These are phyloP conservation scores for Harmothoe impar DNA, from an alignment of 2,888 invertebrate genomes.

Conservation along the genomic window DNA sequence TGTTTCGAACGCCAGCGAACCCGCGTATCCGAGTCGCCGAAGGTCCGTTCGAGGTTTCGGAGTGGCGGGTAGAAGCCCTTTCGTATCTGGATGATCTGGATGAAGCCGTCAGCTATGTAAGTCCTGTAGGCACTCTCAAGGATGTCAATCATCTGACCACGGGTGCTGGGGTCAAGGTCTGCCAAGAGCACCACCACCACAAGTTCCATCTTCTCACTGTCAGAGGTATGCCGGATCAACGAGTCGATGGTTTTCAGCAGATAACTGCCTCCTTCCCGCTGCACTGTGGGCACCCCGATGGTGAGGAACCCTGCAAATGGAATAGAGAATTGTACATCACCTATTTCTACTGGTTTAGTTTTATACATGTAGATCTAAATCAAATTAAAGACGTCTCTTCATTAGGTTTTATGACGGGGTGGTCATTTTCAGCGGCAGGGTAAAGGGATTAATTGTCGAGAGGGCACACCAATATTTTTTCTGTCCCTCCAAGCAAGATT, in stretches of 20 bases:
- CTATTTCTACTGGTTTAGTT: no score
- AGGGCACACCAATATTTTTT: no score
- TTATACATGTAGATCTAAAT: no score
- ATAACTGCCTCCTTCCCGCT: constrained; percentile 46
- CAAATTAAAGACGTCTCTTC: no score
- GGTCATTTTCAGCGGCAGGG: no score
- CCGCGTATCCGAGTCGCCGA: constrained; percentile 79
- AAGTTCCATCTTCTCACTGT: constrained; percentile 13
- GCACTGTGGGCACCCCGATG: constrained; percentile 61
- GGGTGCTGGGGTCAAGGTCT: constrained; percentile 2
- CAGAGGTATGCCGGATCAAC: constrained; percentile 46
- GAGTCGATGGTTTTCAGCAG: constrained; percentile 60
- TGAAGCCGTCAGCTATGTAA: constrained; percentile 52
- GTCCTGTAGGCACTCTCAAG: constrained; percentile 20
- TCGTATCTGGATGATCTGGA: constrained; percentile 20
- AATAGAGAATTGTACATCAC: background rate
- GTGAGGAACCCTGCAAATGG: constrained; percentile 59
- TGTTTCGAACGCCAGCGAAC: constrained; percentile 83
- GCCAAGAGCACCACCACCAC: constrained; percentile 54
- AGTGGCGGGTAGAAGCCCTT: constrained; percentile 50
- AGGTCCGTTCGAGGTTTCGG: constrained; percentile 72
- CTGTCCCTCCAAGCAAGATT: no score
- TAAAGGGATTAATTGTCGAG: no score
- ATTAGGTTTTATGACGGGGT: no score
- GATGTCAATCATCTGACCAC: constrained; percentile 19